A percentile compares a stretch with the other conserved stretches of the same genome.
Evolutionary conservation across 1,140 invertebrate species (phyloP).

Genomic region (Cryptotermes secundus): DNA sequence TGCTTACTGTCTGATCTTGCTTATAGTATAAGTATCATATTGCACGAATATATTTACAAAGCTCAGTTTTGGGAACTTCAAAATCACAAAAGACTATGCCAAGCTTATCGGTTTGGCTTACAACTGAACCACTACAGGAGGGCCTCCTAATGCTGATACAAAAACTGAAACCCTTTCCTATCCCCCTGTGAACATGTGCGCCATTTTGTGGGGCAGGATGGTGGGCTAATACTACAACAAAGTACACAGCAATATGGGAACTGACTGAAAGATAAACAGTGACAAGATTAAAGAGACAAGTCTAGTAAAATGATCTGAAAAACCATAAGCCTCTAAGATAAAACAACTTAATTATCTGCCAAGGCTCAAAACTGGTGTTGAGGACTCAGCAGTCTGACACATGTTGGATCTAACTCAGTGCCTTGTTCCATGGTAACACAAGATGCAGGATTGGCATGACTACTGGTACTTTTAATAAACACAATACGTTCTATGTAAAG

Average conservation of each 20-base stretch:
- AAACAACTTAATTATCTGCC: background rate
- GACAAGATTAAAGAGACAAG: background rate
- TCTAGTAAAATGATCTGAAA: too few relatives aligned
- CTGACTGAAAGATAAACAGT: background rate
- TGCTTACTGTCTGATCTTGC: conserved; percentile 22
- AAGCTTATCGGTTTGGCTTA: background rate
- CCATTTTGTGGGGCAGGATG: background rate
- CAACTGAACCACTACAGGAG: background rate
- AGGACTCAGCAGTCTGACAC: background rate
- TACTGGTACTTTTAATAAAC: too few relatives aligned
- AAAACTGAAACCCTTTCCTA: too few relatives aligned
- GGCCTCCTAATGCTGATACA: background rate
- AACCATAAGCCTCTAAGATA: too few relatives aligned
- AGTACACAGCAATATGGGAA: background rate
- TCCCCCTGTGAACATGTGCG: background rate
- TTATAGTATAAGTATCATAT: conserved; percentile 32
- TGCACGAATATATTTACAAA: conserved; percentile 34
- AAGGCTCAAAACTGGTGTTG: background rate
- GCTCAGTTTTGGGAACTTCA: conserved; percentile 26
- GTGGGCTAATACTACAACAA: background rate
- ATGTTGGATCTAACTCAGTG: too few relatives aligned
- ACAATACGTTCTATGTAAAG: too few relatives aligned
- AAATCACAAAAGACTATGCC: conserved; percentile 16
- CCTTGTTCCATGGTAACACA: too few relatives aligned
- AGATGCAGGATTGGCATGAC: too few relatives aligned